Evolutionary conservation across 92 coral and sea anemone species (phyloP).

Genomic region (Epizoanthus stellaris): DNA sequence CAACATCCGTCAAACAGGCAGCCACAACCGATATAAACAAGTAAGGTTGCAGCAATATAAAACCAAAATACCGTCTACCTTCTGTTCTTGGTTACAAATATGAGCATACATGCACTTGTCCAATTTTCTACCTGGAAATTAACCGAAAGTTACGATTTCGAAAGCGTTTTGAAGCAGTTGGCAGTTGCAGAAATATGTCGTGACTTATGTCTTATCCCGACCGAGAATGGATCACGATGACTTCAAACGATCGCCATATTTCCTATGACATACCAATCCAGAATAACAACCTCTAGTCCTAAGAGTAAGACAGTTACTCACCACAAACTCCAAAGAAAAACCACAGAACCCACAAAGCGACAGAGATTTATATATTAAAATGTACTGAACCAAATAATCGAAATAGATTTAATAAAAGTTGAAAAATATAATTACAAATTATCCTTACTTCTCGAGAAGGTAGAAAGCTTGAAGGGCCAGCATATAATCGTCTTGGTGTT

Average conservation of each 20-base stretch:
- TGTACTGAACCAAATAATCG: neutral
- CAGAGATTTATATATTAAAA: neutral
- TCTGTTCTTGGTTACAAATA: neutral
- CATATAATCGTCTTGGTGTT: slow-evolving; percentile 80
- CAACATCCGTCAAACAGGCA: slow-evolving; percentile 22
- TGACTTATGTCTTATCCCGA: neutral
- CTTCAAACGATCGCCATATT: no score
- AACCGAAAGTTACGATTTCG: neutral
- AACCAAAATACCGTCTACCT: neutral
- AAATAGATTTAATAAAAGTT: neutral
- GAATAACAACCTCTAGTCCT: neutral
- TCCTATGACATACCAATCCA: neutral
- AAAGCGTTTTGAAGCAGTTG: neutral
- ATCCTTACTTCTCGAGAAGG: slow-evolving; percentile 92
- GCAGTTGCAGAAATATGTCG: neutral
- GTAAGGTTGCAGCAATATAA: neutral
- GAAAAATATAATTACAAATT: neutral
- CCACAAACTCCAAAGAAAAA: slow-evolving; percentile 11
- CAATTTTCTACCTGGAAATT: neutral
- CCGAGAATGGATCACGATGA: neutral
- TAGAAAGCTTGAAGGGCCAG: slow-evolving; percentile 88
- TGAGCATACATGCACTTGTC: neutral
- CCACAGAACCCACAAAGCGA: neutral
- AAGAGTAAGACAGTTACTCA: neutral
- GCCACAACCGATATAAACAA: neutral